A percentile compares a stretch with the other conserved stretches of the same genome.
These are phyloP conservation scores for Sarcophaga bullata DNA, from an alignment of 1,140 invertebrate genomes.

Conservation along the genomic window DNA sequence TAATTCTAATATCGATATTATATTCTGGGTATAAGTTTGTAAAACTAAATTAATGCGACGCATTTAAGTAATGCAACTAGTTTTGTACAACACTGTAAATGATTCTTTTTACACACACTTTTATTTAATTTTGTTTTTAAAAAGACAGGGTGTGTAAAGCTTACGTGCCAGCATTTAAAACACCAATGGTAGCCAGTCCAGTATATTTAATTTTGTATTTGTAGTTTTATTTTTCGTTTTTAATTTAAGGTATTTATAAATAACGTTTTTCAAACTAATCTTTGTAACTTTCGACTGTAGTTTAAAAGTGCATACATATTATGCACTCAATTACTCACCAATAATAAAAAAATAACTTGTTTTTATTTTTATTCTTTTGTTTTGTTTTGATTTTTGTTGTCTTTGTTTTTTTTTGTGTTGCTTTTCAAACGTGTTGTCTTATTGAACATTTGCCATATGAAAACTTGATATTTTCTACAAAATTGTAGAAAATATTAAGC, in stretches of 20 bases:
- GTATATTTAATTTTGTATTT: background rate
- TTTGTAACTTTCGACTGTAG: background rate
- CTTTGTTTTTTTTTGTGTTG: slow-evolving; percentile 46
- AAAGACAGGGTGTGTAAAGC: background rate
- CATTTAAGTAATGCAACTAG: no score
- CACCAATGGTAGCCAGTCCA: slow-evolving; percentile 13
- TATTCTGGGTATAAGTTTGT: no score
- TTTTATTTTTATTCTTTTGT: slow-evolving; percentile 1
- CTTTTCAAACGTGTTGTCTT: slow-evolving; percentile 62
- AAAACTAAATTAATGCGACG: no score
- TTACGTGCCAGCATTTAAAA: slow-evolving; percentile 33
- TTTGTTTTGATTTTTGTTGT: background rate
- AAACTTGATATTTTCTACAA: slow-evolving; percentile 27
- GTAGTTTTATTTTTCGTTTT: background rate
- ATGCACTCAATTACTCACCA: background rate
- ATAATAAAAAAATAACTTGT: background rate
- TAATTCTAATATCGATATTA: no score
- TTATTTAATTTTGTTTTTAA: background rate
- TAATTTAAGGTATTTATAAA: background rate
- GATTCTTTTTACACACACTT: background rate
- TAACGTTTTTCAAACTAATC: background rate
- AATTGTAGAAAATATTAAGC: slow-evolving; percentile 41
- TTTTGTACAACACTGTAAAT: background rate
- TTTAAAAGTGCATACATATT: background rate
- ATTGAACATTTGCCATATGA: slow-evolving; percentile 60